These are phyloP conservation scores for Halocaridina rubra DNA, from an alignment of 2,888 invertebrate genomes.

Conservation along the genomic window DNA sequence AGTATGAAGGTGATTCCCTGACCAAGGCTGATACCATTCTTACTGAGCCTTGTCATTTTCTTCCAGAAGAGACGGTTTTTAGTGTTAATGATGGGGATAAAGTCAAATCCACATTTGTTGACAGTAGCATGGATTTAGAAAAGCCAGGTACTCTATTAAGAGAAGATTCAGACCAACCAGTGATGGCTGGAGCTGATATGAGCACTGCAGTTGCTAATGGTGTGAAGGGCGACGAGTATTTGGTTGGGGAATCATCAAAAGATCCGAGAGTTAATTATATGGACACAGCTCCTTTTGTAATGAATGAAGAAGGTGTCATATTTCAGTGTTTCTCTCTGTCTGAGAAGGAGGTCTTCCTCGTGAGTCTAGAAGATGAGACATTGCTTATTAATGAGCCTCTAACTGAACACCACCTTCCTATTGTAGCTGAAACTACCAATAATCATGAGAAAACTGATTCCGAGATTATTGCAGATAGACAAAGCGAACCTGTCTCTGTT, in stretches of 20 bases:
- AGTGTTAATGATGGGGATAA: conserved; percentile 7
- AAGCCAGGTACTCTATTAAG: not conserved
- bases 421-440: not conserved
- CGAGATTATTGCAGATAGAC: not conserved
- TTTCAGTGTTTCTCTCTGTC: conserved; percentile 41
- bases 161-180: not conserved
- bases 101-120: too few relatives aligned
- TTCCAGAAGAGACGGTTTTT: conserved; percentile 16
- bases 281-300: conserved; percentile 15
- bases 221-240: not conserved
- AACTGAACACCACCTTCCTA: not conserved
- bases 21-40: conserved; percentile 17
- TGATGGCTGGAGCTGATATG: not conserved
- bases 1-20: not conserved
- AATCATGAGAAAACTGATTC: not conserved
- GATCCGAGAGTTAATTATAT: not conserved
- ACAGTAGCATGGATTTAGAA: not conserved
- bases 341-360: conserved; percentile 38
- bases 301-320: conserved; percentile 40
- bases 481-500: not conserved
- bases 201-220: not conserved
- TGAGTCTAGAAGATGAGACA: conserved; percentile 30
- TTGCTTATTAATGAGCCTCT: conserved; percentile 22
- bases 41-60: not conserved
- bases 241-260: not conserved